Base-by-base conservation (phyloP, 1,140 invertebrate species). In the Drosophila navojoa region DNA sequence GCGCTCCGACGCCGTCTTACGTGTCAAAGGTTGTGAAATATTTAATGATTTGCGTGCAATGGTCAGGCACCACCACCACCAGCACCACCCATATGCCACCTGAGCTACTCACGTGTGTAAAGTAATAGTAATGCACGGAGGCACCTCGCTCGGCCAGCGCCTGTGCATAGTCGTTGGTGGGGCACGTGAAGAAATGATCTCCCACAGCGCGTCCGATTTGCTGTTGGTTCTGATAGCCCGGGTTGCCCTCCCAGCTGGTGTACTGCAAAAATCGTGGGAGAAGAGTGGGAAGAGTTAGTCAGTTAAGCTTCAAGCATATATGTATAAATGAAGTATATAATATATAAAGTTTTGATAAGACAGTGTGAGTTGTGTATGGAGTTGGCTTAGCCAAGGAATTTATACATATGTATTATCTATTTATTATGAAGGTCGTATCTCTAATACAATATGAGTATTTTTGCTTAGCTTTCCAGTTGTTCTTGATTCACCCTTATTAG, bases 131-230 rank as follows among this genome's bases (percentile, higher is more conserved):
- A 92, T 97, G 98, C 44, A 97, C 96, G 69, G 96, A 95, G 90
- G 96, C 95, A 22, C 96, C 96, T 50, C 95, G 94, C 44, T 96
- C 95, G 3, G 97, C 95, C 72, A 97, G 96, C 9, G 96, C 93
- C 92, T 97, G 95, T 5, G 97, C 97, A 85, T 98, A 98, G 71
- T 96, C 95, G 85, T 98, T 97, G 16, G 97, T 97, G 7, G 97
- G 96, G 92, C 98, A 99, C 13, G 98, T 96, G 92, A 99, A 98
- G 93, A 97, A 98, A 86, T 97, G 97, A 93, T 99, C 98, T 3
- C 97, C 97, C 0, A 98, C 97, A 1, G 98, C 95, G 76, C 97
- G 96, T 15, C 96, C 96, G 29, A 98, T 95, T 93, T 96, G 95
- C 90, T 96, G 96, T 84, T 97, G 95, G 84, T 98, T 97, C 78